Conservation (phyloP, 2,113 vertebrate genomes). For the Nothoprocta pentlandii region DNA sequence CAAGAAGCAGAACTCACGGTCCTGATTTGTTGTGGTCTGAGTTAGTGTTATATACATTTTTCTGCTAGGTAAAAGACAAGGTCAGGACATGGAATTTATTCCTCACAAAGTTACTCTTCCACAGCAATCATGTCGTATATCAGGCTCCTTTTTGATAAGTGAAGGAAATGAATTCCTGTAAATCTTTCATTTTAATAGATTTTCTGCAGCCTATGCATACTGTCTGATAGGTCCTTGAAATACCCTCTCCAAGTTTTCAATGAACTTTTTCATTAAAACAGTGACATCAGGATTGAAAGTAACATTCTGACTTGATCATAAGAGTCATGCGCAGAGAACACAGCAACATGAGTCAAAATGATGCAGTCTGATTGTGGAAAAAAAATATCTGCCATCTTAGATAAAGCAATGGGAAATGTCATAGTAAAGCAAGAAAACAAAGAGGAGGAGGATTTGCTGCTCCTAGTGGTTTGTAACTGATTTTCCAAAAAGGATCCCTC, state of each 20-base stretch:
- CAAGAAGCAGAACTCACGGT: fast-evolving
- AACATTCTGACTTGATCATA: background rate
- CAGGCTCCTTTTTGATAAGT: background rate
- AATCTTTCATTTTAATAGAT: background rate
- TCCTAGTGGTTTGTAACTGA: background rate
- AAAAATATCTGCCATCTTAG: background rate
- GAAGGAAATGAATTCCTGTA: background rate
- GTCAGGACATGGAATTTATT: background rate
- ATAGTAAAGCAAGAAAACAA: background rate
- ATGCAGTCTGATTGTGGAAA: background rate
- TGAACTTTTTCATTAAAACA: background rate
- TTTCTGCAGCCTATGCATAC: background rate
- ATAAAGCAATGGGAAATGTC: background rate
- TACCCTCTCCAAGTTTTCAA: background rate
- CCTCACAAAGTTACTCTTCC: background rate
- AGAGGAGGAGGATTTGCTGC: background rate
- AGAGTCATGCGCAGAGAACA: too few relatives aligned
- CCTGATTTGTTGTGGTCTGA: background rate
- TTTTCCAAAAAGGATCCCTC: background rate
- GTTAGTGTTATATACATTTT: background rate
- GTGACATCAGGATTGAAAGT: background rate
- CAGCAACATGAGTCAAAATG: background rate
- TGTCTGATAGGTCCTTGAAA: background rate
- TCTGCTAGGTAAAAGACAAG: background rate
- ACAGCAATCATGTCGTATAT: background rate